A percentile compares a stretch with the other conserved stretches of the same genome.
These are phyloP conservation scores for Desoria tigrina DNA, from an alignment of 2,888 invertebrate species.

Conservation along the genomic window DNA sequence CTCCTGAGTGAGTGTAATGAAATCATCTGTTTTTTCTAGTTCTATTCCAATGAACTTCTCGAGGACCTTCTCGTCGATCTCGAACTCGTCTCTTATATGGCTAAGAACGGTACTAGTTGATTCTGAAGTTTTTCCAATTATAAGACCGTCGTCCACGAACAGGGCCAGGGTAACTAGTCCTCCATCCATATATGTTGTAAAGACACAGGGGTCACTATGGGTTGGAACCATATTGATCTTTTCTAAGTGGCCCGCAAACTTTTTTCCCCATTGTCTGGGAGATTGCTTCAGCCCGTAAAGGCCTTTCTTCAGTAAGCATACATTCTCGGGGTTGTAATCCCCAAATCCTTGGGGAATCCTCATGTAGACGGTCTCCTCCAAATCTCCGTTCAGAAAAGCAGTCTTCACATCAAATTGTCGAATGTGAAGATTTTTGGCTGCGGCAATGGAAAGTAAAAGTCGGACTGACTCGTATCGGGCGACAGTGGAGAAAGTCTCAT, in stretches of 20 bases:
- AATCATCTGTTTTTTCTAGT: background rate
- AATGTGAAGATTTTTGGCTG: conserved; percentile 7
- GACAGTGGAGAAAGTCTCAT: conserved; percentile 32
- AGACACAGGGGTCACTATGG: conserved; percentile 37
- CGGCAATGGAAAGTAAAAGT: conserved; percentile 22
- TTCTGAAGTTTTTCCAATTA: conserved; percentile 7
- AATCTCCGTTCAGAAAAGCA: conserved; percentile 27
- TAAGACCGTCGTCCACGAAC: conserved; percentile 48
- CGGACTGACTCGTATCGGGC: conserved; percentile 33
- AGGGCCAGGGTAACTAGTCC: conserved; percentile 29
- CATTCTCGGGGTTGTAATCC: background rate
- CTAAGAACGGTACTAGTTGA: background rate
- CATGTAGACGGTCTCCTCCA: conserved; percentile 22
- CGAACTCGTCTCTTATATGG: conserved; percentile 12
- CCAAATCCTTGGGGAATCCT: conserved; percentile 13
- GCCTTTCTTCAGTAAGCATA: conserved; percentile 35
- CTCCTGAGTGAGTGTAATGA: conserved; percentile 26
- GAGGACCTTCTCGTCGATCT: background rate
- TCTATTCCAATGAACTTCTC: conserved; percentile 33
- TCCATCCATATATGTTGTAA: background rate
- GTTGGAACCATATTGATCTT: conserved; percentile 20
- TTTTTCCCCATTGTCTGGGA: conserved; percentile 44
- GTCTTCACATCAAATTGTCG: conserved; percentile 27
- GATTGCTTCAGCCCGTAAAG: conserved; percentile 53
- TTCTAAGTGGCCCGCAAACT: conserved; percentile 29